These are phyloP conservation scores for Murina feae DNA, from an alignment of 2,113 vertebrate species.

Conservation along the genomic window DNA sequence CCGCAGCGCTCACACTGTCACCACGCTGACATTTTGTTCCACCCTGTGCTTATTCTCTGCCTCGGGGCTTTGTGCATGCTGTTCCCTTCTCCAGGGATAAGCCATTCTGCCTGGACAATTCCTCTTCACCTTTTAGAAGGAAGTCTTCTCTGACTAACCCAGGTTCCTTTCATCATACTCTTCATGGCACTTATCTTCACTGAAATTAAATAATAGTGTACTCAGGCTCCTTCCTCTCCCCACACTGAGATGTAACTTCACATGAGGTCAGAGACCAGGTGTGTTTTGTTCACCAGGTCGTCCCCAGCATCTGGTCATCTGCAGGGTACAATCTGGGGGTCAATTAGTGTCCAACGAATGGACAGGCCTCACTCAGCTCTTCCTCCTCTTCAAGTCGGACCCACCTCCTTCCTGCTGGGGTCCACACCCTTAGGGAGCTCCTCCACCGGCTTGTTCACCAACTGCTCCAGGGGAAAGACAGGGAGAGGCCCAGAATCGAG, in stretches of 20 bases:
- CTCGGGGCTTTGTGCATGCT: neutral
- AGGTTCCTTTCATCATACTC: neutral
- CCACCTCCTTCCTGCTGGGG: constrained; percentile 86
- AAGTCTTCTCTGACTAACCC: neutral
- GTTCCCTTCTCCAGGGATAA: neutral
- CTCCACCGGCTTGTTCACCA: constrained; percentile 78
- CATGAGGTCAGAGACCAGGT: neutral
- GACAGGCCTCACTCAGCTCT: neutral
- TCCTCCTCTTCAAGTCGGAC: neutral
- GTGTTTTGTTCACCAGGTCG: neutral
- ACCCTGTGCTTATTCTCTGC: neutral
- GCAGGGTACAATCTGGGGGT: neutral
- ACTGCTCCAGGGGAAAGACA: constrained; percentile 79
- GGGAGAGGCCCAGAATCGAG: constrained; percentile 63
- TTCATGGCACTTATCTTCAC: neutral
- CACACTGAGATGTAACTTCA: neutral
- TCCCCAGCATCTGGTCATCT: neutral
- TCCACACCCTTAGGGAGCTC: constrained; percentile 84
- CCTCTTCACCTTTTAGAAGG: neutral
- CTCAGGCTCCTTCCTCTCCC: neutral
- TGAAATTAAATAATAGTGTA: neutral
- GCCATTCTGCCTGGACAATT: neutral
- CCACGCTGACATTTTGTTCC: neutral
- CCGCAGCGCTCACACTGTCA: neutral
- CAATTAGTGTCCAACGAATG: neutral